A percentile compares a stretch with the other conserved stretches of the same genome.
Evolutionary conservation across 2,888 invertebrate species (phyloP).

Genomic region (Hirtodrosophila cameraria): DNA sequence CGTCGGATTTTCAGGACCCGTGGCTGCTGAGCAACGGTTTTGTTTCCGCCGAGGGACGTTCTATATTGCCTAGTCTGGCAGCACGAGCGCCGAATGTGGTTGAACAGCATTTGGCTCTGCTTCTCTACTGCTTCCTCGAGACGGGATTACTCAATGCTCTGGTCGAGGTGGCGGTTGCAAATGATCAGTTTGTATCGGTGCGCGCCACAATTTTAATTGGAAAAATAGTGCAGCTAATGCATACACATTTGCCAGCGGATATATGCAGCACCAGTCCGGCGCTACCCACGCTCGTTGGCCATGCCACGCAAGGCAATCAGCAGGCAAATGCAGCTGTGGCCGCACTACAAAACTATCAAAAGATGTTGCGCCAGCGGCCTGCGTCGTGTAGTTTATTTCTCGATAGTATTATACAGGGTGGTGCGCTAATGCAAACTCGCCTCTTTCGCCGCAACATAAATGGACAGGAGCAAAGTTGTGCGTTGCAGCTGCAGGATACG

Average conservation of each 20-base stretch:
- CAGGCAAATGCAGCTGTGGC: slow-evolving; percentile 93
- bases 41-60: slow-evolving; percentile 95
- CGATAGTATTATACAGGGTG: slow-evolving; percentile 90
- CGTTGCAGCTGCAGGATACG: slow-evolving; percentile 54
- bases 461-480: slow-evolving; percentile 69
- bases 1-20: slow-evolving; percentile 91
- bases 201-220: slow-evolving; percentile 95
- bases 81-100: slow-evolving; percentile 94
- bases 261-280: slow-evolving; percentile 93
- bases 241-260: slow-evolving; percentile 93
- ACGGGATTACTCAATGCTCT: slow-evolving; percentile 94
- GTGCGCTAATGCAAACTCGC: slow-evolving; percentile 83
- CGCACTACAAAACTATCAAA: slow-evolving; percentile 91
- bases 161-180: slow-evolving; percentile 95
- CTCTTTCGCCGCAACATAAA: slow-evolving; percentile 83
- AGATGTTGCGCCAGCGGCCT: slow-evolving; percentile 91
- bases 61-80: slow-evolving; percentile 93
- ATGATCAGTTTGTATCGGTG: slow-evolving; percentile 95
- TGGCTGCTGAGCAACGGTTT: slow-evolving; percentile 97
- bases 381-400: slow-evolving; percentile 93
- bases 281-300: slow-evolving; percentile 91
- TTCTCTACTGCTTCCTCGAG: slow-evolving; percentile 95
- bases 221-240: slow-evolving; percentile 94
- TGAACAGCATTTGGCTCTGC: slow-evolving; percentile 94
- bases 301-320: slow-evolving; percentile 91